Conservation (phyloP, 1,140 invertebrate genomes). For the Drosophila sturtevanti region DNA sequence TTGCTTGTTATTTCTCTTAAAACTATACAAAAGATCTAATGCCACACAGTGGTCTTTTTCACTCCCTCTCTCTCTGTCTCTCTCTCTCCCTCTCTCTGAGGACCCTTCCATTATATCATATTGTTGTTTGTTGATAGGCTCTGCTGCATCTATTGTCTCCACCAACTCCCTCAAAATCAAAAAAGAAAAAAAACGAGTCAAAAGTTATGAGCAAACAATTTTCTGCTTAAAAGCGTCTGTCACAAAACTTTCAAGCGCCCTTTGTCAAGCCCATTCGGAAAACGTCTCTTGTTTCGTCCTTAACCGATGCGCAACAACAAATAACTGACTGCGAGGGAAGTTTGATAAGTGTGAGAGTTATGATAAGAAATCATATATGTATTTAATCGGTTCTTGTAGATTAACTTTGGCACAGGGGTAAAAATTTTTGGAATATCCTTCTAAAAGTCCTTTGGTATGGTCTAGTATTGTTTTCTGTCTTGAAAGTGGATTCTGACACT, state of each 20-base stretch:
- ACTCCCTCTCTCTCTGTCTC: too few relatives aligned
- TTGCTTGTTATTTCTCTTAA: background rate
- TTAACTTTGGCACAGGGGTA: too few relatives aligned
- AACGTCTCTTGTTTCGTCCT: conserved; percentile 37
- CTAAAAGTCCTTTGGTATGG: too few relatives aligned
- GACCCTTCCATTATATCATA: conserved; percentile 12
- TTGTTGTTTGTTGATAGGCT: conserved; percentile 47
- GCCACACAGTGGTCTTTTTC: conserved; percentile 17
- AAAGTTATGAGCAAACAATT: conserved; percentile 79
- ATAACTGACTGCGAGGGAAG: background rate
- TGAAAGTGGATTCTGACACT: too few relatives aligned
- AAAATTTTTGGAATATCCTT: too few relatives aligned
- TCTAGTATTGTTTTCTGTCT: too few relatives aligned
- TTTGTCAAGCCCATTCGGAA: conserved; percentile 51
- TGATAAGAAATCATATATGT: too few relatives aligned
- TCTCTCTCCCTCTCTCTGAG: background rate
- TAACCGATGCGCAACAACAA: background rate
- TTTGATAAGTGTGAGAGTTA: background rate
- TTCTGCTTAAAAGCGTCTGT: conserved; percentile 79
- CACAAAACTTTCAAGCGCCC: conserved; percentile 69
- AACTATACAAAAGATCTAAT: conserved; percentile 2
- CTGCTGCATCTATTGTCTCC: background rate
- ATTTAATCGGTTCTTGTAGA: too few relatives aligned
- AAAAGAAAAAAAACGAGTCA: conserved; percentile 24
- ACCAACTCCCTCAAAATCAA: background rate